Conservation (phyloP, 2,888 invertebrate genomes). For the Mongoloraphidia duomilia region DNA sequence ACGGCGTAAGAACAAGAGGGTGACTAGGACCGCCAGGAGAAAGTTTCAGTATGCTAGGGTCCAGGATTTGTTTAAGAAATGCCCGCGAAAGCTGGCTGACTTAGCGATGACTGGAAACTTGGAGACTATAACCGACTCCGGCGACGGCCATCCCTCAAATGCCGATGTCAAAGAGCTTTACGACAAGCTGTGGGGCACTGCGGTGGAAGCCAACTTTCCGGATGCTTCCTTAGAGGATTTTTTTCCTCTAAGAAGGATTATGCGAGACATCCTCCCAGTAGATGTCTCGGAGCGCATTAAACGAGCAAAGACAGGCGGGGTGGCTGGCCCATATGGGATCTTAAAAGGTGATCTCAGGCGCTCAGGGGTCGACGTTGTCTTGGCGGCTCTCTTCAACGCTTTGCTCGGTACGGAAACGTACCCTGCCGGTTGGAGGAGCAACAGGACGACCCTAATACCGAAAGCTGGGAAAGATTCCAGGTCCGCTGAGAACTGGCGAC, state of each 20-base stretch:
- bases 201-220: slow-evolving; percentile 11
- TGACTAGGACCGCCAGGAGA: too few species aligned
- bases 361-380: not conserved
- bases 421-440: slow-evolving; percentile 16
- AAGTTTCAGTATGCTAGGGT: too few species aligned
- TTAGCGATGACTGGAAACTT: too few species aligned
- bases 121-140: too few species aligned
- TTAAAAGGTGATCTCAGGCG: slow-evolving; percentile 10
- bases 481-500: slow-evolving; percentile 16
- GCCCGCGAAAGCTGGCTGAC: too few species aligned
- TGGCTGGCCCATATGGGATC: slow-evolving; percentile 17
- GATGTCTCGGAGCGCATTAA: slow-evolving; percentile 13
- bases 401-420: slow-evolving; percentile 11
- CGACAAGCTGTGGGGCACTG: slow-evolving; percentile 16
- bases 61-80: too few species aligned
- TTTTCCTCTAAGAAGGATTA: not conserved
- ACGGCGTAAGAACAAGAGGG: too few species aligned
- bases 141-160: too few species aligned
- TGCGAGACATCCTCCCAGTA: not conserved
- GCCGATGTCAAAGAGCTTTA: slow-evolving; percentile 16
- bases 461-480: slow-evolving; percentile 15
- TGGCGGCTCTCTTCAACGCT: slow-evolving; percentile 10
- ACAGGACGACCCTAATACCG: slow-evolving; percentile 17
- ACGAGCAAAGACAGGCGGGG: slow-evolving; percentile 12
- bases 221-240: slow-evolving; percentile 8